These are phyloP conservation scores for Crenichthys baileyi DNA, from an alignment of 2,797 vertebrate species.

Conservation along the genomic window DNA sequence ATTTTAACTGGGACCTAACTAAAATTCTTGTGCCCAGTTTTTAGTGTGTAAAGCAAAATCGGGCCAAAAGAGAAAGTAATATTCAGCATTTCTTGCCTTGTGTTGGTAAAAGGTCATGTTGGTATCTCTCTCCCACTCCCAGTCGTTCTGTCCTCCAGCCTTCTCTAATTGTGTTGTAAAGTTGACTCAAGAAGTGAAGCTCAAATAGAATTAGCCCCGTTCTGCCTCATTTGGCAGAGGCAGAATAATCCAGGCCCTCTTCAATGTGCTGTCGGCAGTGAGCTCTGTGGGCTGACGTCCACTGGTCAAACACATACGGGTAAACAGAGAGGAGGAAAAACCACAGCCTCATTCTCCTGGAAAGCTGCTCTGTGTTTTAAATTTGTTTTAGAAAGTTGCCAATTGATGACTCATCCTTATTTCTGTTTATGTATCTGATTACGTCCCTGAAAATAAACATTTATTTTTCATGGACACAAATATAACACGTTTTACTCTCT, in stretches of 20 bases:
- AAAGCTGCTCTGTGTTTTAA: neutral
- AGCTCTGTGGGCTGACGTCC: constrained; percentile 21
- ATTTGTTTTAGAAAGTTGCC: constrained; percentile 14
- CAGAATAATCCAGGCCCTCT: constrained; percentile 47
- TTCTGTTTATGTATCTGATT: neutral
- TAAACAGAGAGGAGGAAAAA: constrained; percentile 47
- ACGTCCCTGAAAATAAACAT: neutral
- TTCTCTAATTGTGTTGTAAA: constrained; percentile 57
- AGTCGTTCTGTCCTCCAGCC: constrained; percentile 2
- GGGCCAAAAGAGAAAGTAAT: constrained; percentile 8
- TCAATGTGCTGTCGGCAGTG: constrained; percentile 9
- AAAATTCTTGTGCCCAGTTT: neutral
- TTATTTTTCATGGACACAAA: neutral
- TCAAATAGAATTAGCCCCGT: constrained; percentile 71
- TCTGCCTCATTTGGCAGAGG: constrained; percentile 72
- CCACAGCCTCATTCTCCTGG: constrained; percentile 20
- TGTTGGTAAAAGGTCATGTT: constrained; percentile 2
- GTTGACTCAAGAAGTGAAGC: constrained; percentile 69
- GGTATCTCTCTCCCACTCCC: constrained; percentile 18
- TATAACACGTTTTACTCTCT: neutral
- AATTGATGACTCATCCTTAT: neutral
- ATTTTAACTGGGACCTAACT: neutral
- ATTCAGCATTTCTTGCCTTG: constrained; percentile 4
- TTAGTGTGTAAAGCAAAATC: constrained; percentile 2
- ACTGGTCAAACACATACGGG: constrained; percentile 59